Base-by-base conservation (phyloP, 2,888 invertebrate species). In the Eumacrocentrus americanus region DNA sequence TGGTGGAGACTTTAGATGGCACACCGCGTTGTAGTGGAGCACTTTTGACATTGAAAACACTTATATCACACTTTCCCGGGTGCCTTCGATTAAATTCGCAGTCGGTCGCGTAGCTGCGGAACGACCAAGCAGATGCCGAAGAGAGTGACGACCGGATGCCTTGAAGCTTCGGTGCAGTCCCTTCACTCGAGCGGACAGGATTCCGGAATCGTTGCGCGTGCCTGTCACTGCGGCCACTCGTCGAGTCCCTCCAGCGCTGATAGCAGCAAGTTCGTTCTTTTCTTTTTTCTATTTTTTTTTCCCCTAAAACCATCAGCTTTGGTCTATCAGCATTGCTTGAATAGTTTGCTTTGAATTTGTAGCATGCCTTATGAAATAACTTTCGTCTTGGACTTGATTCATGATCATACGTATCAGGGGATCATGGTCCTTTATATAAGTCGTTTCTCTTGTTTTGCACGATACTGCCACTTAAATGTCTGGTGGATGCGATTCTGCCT, bases 141-240 rank as follows among this genome's bases (percentile, higher is more conserved):
- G 59, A 65, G 63, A 61, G 59, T 61, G 60, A 60, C 58, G 37
- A 75, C 25, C 68, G 80, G 76, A 51, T 82, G 82, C 61, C 80
- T 87, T 70, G 91, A 91, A 80, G 89, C 89, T 56, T 91, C 91
- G 65, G 87, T 91, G 81, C 89, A 90, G 71, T 91, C 91, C 67
- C 84, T 91, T 71, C 91, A 91, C 83, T 92, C 91, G 70, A 91
- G 91, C 74, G 91, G 91, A 12, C 90, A 91, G 76, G 91, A 92
- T 82, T 91, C 91, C 48, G 92, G 91, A 58, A 90, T 91, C 67
- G 91, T 82, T 68, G 71, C 77, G 60, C 75, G 86, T 59, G 79
- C 83, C 61, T 89, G 89, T 74, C 86, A 87, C 6, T 89, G 89
- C 75, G 88, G 88, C 18, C 87, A 87, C 69, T 88, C 88, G 71